These are phyloP conservation scores for Biston stratarius DNA, from an alignment of 2,888 invertebrate genomes.

Conservation along the genomic window DNA sequence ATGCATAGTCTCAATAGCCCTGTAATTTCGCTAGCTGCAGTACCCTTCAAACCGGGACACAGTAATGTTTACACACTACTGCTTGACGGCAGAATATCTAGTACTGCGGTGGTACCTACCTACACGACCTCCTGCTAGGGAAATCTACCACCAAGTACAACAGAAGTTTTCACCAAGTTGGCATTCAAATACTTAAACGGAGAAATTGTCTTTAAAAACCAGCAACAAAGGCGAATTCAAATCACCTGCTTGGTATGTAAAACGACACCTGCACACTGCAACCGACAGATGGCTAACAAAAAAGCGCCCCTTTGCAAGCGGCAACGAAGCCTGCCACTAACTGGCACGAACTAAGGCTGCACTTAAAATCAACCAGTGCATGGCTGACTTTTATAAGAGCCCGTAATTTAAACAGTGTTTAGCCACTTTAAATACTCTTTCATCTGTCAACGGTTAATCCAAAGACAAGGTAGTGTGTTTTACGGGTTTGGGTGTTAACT, in stretches of 20 bases:
- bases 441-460: no score
- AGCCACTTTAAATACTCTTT: no score
- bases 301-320: slow-evolving; percentile 54
- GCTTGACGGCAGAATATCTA: no score
- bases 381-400: not conserved
- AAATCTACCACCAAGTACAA: no score
- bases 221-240: slow-evolving; percentile 70
- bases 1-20: no score
- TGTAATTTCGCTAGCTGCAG: no score
- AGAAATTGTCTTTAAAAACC: slow-evolving; percentile 46
- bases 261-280: slow-evolving; percentile 72
- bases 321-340: slow-evolving; percentile 52
- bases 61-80: no score
- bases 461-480: no score
- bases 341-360: slow-evolving; percentile 39
- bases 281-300: slow-evolving; percentile 75
- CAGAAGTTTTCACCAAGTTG: slow-evolving; percentile 38
- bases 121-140: no score
- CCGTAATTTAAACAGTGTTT: not conserved
- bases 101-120: no score
- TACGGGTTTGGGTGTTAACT: no score
- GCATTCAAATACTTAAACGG: slow-evolving; percentile 37
- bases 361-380: slow-evolving; percentile 1
- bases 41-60: no score
- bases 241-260: slow-evolving; percentile 83